Conservation (phyloP, 2,113 vertebrate species). For the Oceanodroma tethys region DNA sequence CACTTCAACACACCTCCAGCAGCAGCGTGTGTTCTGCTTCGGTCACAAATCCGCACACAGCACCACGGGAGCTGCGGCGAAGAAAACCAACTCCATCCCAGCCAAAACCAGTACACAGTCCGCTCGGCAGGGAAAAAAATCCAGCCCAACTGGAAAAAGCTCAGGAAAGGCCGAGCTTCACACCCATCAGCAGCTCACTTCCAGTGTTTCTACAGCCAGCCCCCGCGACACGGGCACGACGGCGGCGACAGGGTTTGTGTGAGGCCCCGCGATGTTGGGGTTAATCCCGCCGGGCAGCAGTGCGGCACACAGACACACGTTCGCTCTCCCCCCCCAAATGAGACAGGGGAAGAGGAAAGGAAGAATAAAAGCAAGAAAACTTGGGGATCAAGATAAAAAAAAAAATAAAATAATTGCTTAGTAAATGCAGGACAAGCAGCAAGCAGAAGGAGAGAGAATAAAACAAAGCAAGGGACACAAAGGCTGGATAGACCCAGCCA, state of each 20-base stretch:
- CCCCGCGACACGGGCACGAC: rapidly evolving
- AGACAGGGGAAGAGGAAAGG: not conserved
- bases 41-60: not conserved
- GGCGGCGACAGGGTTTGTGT: not conserved
- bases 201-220: not conserved
- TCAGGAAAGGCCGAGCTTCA: not conserved
- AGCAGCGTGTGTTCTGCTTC: not conserved
- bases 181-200: not conserved
- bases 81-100: not conserved
- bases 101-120: not conserved
- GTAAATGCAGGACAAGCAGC: not conserved
- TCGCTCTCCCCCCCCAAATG: not conserved
- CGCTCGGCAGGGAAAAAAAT: not conserved
- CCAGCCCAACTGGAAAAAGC: not conserved
- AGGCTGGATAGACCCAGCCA: not conserved
- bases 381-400: not conserved
- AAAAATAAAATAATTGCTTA: not conserved
- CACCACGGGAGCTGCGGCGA: rapidly evolving
- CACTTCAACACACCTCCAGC: not conserved
- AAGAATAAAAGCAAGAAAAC: not conserved
- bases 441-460: not conserved
- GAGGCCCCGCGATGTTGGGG: not conserved
- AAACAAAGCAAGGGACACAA: not conserved
- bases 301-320: rapidly evolving
- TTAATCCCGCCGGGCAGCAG: not conserved